phyloP scores from a whole-genome alignment of 2,888 invertebrate genomes.

The Clepsis dumicolana region DNA sequence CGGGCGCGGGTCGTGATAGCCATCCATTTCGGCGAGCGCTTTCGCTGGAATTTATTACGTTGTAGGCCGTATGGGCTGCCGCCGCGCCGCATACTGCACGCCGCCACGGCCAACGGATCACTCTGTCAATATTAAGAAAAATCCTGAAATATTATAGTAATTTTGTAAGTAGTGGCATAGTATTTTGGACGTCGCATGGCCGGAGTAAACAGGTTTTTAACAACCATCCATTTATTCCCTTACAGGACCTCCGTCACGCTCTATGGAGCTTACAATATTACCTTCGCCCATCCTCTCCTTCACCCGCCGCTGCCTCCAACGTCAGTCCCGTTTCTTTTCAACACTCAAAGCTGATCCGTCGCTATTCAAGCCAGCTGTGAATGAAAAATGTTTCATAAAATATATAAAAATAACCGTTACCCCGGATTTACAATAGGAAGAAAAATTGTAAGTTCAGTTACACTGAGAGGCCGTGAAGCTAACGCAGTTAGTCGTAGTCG shows the following conservation, averaged over 20 bases:
- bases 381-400: neutral
- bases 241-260: no score
- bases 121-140: no score
- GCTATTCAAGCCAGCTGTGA: neutral
- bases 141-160: no score
- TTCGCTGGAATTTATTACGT: constrained; percentile 51
- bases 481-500: no score
- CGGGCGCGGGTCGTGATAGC: constrained; percentile 30
- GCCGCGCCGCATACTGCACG: constrained; percentile 37
- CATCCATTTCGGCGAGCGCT: constrained; percentile 40
- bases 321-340: constrained; percentile 1
- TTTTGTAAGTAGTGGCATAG: no score
- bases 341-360: constrained; percentile 32
- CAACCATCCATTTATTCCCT: no score
- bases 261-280: no score
- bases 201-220: no score
- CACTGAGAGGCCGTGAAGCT: no score
- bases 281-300: neutral
- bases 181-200: no score
- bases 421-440: no score
- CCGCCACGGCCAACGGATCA: neutral
- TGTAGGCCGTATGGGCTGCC: constrained; percentile 48
- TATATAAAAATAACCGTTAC: neutral
- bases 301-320: neutral
- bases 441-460: no score